A percentile compares a stretch with the other conserved stretches of the same genome.
Conservation (phyloP, 2,797 vertebrate genomes). For the Malurus leucopterus region DNA sequence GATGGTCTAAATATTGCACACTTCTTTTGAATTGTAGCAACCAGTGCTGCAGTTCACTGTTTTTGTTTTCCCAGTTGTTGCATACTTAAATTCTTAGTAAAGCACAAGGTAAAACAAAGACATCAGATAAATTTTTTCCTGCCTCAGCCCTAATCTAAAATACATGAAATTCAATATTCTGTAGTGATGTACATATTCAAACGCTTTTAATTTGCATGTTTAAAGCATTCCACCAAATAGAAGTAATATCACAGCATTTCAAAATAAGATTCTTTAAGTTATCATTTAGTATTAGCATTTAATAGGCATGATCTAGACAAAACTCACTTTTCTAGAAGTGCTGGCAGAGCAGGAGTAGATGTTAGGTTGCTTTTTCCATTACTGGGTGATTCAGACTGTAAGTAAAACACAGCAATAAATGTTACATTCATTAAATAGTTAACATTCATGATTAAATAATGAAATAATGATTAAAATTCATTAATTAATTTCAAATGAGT, state of each 20-base stretch:
- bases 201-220: neutral
- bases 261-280: neutral
- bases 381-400: constrained; percentile 83
- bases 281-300: neutral
- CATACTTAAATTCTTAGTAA: neutral
- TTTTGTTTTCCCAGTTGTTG: neutral
- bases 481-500: neutral
- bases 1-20: neutral
- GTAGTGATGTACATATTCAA: neutral
- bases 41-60: neutral
- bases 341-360: constrained; percentile 72
- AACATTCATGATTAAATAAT: neutral
- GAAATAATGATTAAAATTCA: neutral
- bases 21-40: neutral
- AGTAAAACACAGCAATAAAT: constrained; percentile 36
- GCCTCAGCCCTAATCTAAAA: neutral
- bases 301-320: neutral
- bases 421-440: neutral
- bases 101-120: neutral
- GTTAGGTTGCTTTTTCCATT: constrained; percentile 73
- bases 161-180: neutral
- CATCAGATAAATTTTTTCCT: neutral
- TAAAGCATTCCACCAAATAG: neutral
- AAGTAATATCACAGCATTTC: neutral
- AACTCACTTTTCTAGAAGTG: constrained; percentile 86